Conservation (phyloP, 2,797 vertebrate species). For the Pseudochaenichthys georgianus region DNA sequence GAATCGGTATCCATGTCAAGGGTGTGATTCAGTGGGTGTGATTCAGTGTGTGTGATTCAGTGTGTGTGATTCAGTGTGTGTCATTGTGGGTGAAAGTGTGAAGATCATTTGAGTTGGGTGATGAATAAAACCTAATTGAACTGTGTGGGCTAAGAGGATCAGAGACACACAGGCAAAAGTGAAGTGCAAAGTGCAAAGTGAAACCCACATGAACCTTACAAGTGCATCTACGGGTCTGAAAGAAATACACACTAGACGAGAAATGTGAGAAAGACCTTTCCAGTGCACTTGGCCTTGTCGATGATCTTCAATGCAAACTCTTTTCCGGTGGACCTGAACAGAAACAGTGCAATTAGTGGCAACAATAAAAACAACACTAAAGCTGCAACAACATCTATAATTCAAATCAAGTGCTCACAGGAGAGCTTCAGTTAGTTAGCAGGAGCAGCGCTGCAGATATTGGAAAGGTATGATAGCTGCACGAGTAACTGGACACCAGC, state of each 20-base stretch:
- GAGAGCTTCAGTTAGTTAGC: slow-evolving; percentile 21
- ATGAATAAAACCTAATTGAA: slow-evolving; percentile 55
- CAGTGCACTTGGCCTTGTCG: slow-evolving; percentile 96
- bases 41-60: not conserved
- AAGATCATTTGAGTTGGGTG: slow-evolving; percentile 30
- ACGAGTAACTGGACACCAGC: not conserved
- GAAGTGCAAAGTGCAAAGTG: slow-evolving; percentile 4
- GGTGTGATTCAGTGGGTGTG: not conserved
- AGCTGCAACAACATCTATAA: slow-evolving; percentile 29
- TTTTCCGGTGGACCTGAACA: slow-evolving; percentile 91
- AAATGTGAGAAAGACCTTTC: slow-evolving; percentile 88
- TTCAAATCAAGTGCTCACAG: slow-evolving; percentile 38
- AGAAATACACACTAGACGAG: not conserved
- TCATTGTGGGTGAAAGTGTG: slow-evolving; percentile 14
- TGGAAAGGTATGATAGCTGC: slow-evolving; percentile 11
- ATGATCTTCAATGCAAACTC: slow-evolving; percentile 99
- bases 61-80: no score
- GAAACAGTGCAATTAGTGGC: slow-evolving; percentile 54
- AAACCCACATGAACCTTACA: slow-evolving; percentile 14
- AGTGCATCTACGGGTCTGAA: slow-evolving; percentile 4
- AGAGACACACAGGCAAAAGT: slow-evolving; percentile 11
- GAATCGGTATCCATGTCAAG: slow-evolving; percentile 30
- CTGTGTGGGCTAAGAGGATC: slow-evolving; percentile 42
- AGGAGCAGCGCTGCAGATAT: slow-evolving; percentile 2
- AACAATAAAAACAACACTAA: slow-evolving; percentile 38